Base-by-base conservation (phyloP, 2,888 invertebrate genomes). In the Eucriotettix oculatus region DNA sequence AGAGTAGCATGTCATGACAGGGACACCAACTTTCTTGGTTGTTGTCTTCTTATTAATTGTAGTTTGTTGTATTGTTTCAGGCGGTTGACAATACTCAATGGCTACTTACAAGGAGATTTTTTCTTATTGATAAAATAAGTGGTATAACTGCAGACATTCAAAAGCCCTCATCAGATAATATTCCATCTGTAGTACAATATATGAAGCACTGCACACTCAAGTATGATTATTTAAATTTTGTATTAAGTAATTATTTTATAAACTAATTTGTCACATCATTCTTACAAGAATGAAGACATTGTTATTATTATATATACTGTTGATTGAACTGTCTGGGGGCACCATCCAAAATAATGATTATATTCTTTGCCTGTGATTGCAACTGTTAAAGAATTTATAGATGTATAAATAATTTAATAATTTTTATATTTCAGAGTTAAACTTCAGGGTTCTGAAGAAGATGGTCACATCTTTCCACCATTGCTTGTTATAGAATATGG, bases 91-190 rank as follows among this genome's bases (percentile, higher is more conserved):
- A 71, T 54, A 76, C 76, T 43, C 77, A 79, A 54, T 86, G 85
- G 85, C 78, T 81, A 67, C 70, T 88, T 43, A 80, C 83, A 0
- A 76, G 82, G 64, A 76, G 87, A 62, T 85, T 87, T 70, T 86
- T 85, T 71, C 67, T 86, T 10, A 75, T 85, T 56, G 86, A 87
- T 68, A 79, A 76, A 58, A 67, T 77, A 16, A 76, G 76, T 65
- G 78, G 78, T 41, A 69, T 68, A 52, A 68, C 5, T 48, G 12
- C 14, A n/a, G n/a, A n/a, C 48, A 12, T n/a, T 14, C 48, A 48
- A n/a, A 29, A 29, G 29, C 7, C 29, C 29, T 5, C 29, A 29
- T 29, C 29, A 44, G 52, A 56, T 2, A 41, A 41, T 16, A 9
- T 42, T 11, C 66, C 72, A 12, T 65, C 66, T 17, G 65, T 68